These are phyloP conservation scores for Equus quagga DNA, from an alignment of 2,113 vertebrate genomes.

Conservation along the genomic window DNA sequence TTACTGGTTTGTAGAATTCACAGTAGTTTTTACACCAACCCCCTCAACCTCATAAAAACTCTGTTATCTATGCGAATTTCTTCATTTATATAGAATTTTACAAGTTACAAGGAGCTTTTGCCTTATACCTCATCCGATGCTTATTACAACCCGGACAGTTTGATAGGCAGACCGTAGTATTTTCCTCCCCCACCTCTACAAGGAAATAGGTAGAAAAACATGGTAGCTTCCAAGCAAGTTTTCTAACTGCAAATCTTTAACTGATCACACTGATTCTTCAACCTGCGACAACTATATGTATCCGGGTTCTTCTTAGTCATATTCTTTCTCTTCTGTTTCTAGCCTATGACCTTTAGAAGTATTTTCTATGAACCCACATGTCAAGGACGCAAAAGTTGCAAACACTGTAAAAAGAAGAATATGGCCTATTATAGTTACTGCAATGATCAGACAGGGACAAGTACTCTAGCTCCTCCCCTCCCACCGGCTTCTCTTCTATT, in stretches of 20 bases:
- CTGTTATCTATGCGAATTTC: neutral
- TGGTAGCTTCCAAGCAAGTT: neutral
- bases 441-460: neutral
- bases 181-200: neutral
- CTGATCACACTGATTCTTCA: neutral
- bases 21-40: neutral
- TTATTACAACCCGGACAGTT: neutral
- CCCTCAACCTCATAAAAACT: neutral
- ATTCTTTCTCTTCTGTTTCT: neutral
- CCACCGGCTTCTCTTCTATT: neutral
- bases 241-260: neutral
- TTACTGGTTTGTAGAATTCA: slow-evolving; percentile 35
- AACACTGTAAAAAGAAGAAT: neutral
- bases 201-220: neutral
- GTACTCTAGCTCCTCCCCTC: neutral
- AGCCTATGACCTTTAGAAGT: neutral
- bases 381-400: neutral
- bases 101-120: neutral
- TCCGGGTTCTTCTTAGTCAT: neutral
- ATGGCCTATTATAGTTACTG: neutral
- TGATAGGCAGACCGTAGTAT: neutral
- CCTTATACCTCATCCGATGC: neutral
- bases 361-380: neutral
- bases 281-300: neutral
- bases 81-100: neutral